Conservation (phyloP, 1,140 invertebrate genomes). For the Cydia pomonella region DNA sequence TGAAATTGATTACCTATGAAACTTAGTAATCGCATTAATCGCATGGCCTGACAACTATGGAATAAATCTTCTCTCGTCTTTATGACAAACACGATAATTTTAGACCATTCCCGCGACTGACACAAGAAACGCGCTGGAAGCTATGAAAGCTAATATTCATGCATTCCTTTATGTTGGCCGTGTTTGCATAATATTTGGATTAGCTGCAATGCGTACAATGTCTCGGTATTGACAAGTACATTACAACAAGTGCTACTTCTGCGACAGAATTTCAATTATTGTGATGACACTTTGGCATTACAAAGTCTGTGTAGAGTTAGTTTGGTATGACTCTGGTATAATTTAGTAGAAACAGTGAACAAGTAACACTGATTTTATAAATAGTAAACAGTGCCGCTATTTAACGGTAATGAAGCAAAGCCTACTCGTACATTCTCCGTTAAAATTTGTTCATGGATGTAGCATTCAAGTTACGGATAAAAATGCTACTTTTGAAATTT, state of each 20-base stretch:
- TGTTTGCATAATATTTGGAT: constrained; percentile 7
- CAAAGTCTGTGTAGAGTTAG: too few relatives aligned
- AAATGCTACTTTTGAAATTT: too few relatives aligned
- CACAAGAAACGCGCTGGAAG: too few relatives aligned
- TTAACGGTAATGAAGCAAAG: constrained; percentile 3
- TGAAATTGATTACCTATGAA: too few relatives aligned
- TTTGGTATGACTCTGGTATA: too few relatives aligned
- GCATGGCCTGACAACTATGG: too few relatives aligned
- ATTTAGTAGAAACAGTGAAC: too few relatives aligned
- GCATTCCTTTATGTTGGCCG: neutral
- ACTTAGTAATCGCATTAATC: too few relatives aligned
- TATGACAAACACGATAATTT: too few relatives aligned
- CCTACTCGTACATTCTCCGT: neutral
- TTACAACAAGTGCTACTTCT: neutral
- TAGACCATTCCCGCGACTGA: too few relatives aligned
- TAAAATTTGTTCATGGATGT: neutral
- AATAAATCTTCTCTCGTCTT: too few relatives aligned
- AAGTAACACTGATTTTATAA: neutral
- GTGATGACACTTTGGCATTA: neutral
- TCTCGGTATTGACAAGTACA: neutral
- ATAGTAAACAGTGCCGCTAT: neutral
- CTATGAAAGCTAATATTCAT: neutral
- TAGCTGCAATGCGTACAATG: neutral
- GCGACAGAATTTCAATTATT: neutral
- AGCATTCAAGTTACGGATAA: neutral